Percentiles rank a stretch among this genome's conserved stretches.
These are phyloP conservation scores for Calephelis perditalis DNA, from an alignment of 2,888 invertebrate genomes.

Conservation along the genomic window DNA sequence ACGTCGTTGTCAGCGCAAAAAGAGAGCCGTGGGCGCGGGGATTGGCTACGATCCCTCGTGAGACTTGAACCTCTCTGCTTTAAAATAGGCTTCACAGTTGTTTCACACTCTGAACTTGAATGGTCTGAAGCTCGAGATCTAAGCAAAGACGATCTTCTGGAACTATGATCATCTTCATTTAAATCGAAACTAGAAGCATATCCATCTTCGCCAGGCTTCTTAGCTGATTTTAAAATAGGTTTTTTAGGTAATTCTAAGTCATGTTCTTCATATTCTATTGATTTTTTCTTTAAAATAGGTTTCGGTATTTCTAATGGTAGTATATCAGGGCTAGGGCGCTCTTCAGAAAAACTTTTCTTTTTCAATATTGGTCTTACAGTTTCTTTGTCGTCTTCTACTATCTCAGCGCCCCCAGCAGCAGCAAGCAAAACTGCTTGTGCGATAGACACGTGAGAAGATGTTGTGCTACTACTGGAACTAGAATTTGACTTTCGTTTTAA, in stretches of 20 bases:
- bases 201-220: conserved; percentile 82
- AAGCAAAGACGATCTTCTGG: conserved; percentile 75
- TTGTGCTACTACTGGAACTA: conserved; percentile 80
- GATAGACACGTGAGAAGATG: conserved; percentile 82
- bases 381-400: conserved; percentile 77
- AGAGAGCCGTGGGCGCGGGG: conserved; percentile 81
- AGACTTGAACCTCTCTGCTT: conserved; percentile 81
- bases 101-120: conserved; percentile 76
- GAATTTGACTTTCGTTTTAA: conserved; percentile 88
- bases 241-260: conserved; percentile 84
- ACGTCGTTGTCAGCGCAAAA: conserved; percentile 77
- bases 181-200: conserved; percentile 74
- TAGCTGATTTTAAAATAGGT: conserved; percentile 87
- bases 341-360: conserved; percentile 87
- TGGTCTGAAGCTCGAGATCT: conserved; percentile 75
- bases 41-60: conserved; percentile 78
- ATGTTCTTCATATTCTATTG: conserved; percentile 85
- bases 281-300: conserved; percentile 93
- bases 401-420: conserved; percentile 79
- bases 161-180: conserved; percentile 75
- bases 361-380: conserved; percentile 87
- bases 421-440: conserved; percentile 82
- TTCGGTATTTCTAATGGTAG: conserved; percentile 73
- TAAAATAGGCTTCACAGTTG: conserved; percentile 80
- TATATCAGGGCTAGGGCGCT: conserved; percentile 75